Percentiles rank a stretch among this genome's conserved stretches.
Evolutionary conservation across 2,888 invertebrate species (phyloP).

Genomic region (Pandemis cinnamomeana): DNA sequence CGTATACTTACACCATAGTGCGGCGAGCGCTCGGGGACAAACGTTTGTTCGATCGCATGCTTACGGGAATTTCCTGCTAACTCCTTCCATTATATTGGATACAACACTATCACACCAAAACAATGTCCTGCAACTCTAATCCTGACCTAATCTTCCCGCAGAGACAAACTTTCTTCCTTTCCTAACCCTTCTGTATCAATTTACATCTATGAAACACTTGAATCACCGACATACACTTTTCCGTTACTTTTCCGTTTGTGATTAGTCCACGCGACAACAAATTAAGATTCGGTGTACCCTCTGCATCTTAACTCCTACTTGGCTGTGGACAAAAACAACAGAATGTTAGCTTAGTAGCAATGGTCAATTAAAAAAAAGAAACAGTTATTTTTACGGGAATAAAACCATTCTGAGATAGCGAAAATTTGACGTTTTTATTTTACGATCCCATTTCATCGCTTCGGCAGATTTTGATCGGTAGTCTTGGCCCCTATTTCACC

Average conservation of each 20-base stretch:
- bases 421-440: too few species aligned
- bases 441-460: too few species aligned
- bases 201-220: constrained; percentile 73
- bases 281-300: constrained; percentile 79
- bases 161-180: constrained; percentile 52
- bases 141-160: constrained; percentile 72
- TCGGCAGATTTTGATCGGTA: too few species aligned
- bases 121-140: constrained; percentile 74
- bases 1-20: constrained; percentile 64
- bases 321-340: constrained; percentile 66
- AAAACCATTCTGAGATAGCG: too few species aligned
- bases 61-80: constrained; percentile 75
- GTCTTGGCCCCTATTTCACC: too few species aligned
- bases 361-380: not conserved
- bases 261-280: constrained; percentile 82
- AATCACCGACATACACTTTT: constrained; percentile 77
- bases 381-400: not conserved
- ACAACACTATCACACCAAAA: constrained; percentile 83
- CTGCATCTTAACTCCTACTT: constrained; percentile 69
- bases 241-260: constrained; percentile 77
- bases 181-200: constrained; percentile 55
- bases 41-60: constrained; percentile 63
- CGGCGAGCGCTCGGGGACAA: constrained; percentile 65
- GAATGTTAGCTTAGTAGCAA: not conserved
- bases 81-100: constrained; percentile 82